These are phyloP conservation scores for Anguilla megastoma DNA, from an alignment of 2,797 vertebrate species.

Conservation along the genomic window DNA sequence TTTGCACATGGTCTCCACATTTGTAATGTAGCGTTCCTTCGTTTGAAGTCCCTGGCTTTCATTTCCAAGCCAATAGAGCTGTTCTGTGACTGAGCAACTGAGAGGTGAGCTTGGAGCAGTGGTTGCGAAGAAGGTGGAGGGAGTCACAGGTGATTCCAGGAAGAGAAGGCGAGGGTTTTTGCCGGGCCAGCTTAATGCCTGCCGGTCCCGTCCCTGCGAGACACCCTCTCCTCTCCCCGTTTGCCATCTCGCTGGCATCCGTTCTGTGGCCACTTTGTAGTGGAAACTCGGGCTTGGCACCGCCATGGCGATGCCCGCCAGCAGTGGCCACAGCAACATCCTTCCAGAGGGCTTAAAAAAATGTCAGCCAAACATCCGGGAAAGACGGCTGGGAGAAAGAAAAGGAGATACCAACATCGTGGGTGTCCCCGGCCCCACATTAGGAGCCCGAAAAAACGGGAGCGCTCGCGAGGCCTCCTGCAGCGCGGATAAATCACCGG, in stretches of 20 bases:
- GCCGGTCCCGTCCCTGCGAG: constrained; percentile 12
- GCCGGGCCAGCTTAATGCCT: neutral
- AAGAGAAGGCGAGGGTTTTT: neutral
- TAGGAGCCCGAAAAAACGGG: neutral
- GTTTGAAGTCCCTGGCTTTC: constrained; percentile 50
- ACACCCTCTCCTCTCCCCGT: constrained; percentile 4
- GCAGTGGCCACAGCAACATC: constrained; percentile 25
- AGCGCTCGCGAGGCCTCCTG: neutral
- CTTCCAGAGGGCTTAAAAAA: constrained; percentile 43
- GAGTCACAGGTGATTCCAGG: neutral
- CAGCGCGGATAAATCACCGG: neutral
- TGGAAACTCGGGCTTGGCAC: constrained; percentile 38
- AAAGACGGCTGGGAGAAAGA: neutral
- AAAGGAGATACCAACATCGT: constrained; percentile 5
- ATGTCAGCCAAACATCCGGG: constrained; percentile 3
- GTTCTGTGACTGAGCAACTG: constrained; percentile 53
- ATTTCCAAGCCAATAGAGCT: constrained; percentile 47
- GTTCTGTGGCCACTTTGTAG: constrained; percentile 28
- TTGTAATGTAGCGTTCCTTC: constrained; percentile 48
- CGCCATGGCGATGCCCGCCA: constrained; percentile 21
- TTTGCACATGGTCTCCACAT: constrained; percentile 57
- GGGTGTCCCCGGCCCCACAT: neutral
- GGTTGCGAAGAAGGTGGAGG: constrained; percentile 20
- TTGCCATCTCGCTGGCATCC: constrained; percentile 30
- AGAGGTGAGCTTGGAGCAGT: neutral